Conservation (phyloP, 2,888 invertebrate genomes). For the Alloscopus bannaensis region DNA sequence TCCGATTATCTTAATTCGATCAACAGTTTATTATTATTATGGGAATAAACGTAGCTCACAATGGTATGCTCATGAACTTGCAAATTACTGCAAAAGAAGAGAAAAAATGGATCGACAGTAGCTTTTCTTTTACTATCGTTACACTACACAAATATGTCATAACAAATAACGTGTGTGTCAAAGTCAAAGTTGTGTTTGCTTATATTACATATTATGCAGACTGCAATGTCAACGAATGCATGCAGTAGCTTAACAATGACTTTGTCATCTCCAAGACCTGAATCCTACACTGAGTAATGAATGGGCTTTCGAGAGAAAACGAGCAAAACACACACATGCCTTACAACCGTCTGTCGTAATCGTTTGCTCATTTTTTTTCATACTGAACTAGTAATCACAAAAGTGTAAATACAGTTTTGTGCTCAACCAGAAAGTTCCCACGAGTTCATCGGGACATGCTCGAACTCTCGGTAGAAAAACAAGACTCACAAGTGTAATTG, state of each 20-base stretch:
- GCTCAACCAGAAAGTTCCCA: conserved; percentile 53
- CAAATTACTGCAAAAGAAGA: not conserved
- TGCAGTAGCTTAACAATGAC: conserved; percentile 8
- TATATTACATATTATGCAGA: not conserved
- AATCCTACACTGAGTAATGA: too few species aligned
- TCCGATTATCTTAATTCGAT: too few species aligned
- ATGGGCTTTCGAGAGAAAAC: conserved; percentile 27
- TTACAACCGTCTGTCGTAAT: not conserved
- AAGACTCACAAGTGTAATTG: too few species aligned
- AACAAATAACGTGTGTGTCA: too few species aligned
- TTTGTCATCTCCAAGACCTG: conserved; percentile 60
- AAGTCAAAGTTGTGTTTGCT: not conserved
- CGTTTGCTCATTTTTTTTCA: not conserved
- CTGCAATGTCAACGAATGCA: not conserved
- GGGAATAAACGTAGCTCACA: too few species aligned
- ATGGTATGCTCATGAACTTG: conserved; percentile 55
- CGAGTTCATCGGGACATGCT: conserved; percentile 65
- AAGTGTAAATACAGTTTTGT: conserved; percentile 53
- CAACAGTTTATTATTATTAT: too few species aligned
- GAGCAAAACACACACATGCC: not conserved
- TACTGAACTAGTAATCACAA: conserved; percentile 43
- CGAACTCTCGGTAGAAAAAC: too few species aligned
- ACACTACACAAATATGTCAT: not conserved
- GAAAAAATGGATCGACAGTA: not conserved
- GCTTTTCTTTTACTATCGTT: too few species aligned